Conservation (phyloP, 2,797 vertebrate species). For the Channallabes apus region DNA sequence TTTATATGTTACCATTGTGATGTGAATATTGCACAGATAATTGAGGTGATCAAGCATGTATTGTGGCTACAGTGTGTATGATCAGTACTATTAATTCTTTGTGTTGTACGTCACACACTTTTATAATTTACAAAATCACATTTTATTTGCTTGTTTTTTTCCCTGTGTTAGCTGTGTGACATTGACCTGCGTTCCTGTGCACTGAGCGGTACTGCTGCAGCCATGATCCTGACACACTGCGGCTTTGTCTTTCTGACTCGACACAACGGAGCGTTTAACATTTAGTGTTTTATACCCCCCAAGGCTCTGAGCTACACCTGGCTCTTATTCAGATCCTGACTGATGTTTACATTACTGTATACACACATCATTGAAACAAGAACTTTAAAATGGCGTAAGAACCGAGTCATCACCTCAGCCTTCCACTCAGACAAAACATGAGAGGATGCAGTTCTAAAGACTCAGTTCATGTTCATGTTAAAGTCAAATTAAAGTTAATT, state of each 20-base stretch:
- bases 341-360: slow-evolving; percentile 68
- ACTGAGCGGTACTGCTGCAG: slow-evolving; percentile 56
- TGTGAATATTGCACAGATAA: not conserved
- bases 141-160: not conserved
- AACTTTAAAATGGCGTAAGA: slow-evolving; percentile 16
- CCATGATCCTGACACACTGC: slow-evolving; percentile 60
- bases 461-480: slow-evolving; percentile 68
- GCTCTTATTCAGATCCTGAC: slow-evolving; percentile 68
- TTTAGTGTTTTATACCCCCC: slow-evolving; percentile 45
- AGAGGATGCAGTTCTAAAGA: slow-evolving; percentile 48
- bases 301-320: slow-evolving; percentile 64
- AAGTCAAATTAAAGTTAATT: slow-evolving; percentile 69
- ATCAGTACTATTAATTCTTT: not conserved
- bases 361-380: slow-evolving; percentile 66
- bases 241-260: slow-evolving; percentile 56
- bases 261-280: slow-evolving; percentile 51
- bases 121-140: not conserved
- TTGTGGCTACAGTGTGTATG: not conserved
- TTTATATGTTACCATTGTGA: not conserved
- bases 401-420: slow-evolving; percentile 29
- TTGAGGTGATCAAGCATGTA: not conserved
- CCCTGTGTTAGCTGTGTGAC: slow-evolving; percentile 38
- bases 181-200: slow-evolving; percentile 56
- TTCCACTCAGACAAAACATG: slow-evolving; percentile 70
- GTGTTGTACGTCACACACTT: not conserved